A percentile compares a stretch with the other conserved stretches of the same genome.
These are phyloP conservation scores for Phrynocephalus vlangalii DNA, from an alignment of 2,797 vertebrate genomes.

Conservation along the genomic window DNA sequence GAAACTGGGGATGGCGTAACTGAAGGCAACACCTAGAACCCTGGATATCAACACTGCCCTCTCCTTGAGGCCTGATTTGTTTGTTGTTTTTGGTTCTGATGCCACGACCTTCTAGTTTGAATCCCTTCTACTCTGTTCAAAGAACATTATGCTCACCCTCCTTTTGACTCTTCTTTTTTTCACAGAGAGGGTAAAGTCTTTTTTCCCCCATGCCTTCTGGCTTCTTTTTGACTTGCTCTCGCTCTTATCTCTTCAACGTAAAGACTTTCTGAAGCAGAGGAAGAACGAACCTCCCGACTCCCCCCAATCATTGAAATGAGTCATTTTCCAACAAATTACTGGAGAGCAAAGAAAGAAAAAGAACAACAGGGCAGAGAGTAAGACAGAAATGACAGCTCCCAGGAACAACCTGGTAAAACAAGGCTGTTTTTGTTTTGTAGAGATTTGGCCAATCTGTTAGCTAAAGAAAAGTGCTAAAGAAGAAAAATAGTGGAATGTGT, in stretches of 20 bases:
- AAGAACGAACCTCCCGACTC: background rate
- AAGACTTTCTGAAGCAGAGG: background rate
- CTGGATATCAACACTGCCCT: background rate
- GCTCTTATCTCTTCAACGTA: conserved; percentile 39
- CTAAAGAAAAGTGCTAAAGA: background rate
- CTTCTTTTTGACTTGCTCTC: conserved; percentile 36
- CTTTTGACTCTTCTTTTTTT: background rate
- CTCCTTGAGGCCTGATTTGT: background rate
- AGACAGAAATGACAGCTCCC: conserved; percentile 37
- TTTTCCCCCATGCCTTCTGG: conserved; percentile 45
- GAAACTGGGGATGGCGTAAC: background rate
- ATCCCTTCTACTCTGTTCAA: conserved; percentile 16
- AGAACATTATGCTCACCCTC: conserved; percentile 36
- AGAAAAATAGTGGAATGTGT: background rate
- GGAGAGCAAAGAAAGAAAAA: background rate
- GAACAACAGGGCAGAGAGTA: background rate
- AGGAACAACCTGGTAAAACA: conserved; percentile 17
- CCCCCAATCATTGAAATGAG: no score
- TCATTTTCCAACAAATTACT: conserved; percentile 11
- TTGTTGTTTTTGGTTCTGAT: background rate
- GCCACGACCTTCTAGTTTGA: background rate
- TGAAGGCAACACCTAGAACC: background rate
- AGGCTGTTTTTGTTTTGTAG: no score
- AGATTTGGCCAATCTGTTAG: no score
- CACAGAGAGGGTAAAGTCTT: conserved; percentile 26